phyloP scores from a whole-genome alignment of 2,888 invertebrate species.

The Plusia festucae region DNA sequence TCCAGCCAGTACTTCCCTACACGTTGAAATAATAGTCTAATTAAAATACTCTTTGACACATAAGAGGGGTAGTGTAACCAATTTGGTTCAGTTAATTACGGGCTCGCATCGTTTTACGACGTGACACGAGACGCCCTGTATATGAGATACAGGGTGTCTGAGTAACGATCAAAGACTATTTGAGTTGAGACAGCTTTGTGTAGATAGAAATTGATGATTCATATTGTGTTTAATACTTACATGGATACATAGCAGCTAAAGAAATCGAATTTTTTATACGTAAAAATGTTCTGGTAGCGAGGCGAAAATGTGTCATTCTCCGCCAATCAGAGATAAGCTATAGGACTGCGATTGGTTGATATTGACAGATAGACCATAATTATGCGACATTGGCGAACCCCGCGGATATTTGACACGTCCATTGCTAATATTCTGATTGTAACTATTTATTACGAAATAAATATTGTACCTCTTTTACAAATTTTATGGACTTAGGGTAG shows the following conservation, averaged over 20 bases:
- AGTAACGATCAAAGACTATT: conserved; percentile 23
- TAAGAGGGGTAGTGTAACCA: conserved; percentile 59
- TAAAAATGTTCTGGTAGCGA: too few species aligned
- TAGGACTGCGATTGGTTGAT: too few species aligned
- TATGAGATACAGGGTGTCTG: conserved; percentile 15
- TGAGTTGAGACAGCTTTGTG: background rate
- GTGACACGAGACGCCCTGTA: conserved; percentile 63
- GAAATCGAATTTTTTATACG: too few species aligned
- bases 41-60: conserved; percentile 48
- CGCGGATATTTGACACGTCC: too few species aligned
- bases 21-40: conserved; percentile 21
- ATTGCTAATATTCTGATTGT: too few species aligned
- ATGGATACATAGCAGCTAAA: background rate
- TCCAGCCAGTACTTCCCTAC: background rate
- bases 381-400: too few species aligned
- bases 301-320: too few species aligned
- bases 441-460: too few species aligned
- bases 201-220: background rate
- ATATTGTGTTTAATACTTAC: background rate
- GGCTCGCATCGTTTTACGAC: conserved; percentile 59
- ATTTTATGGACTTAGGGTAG: too few species aligned
- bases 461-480: too few species aligned
- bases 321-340: too few species aligned
- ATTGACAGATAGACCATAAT: too few species aligned
- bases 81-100: conserved; percentile 72